Base-by-base conservation (phyloP, 2,888 invertebrate genomes). In the Eulithis testata region DNA sequence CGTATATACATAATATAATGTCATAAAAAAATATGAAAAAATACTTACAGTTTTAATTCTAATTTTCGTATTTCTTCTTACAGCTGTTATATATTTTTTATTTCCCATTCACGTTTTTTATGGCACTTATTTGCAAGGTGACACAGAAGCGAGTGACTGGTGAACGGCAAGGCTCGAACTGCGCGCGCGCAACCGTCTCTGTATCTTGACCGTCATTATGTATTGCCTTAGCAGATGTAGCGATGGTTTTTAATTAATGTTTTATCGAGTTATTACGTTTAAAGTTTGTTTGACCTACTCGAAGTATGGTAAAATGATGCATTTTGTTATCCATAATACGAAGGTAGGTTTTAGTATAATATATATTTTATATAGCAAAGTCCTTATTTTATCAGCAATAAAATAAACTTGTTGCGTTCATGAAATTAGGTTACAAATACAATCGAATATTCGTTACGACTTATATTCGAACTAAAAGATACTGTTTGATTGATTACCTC, bases 121-220 rank as follows among this genome's bases (percentile, higher is more conserved):
- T 62, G 11, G n/a, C 60, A 63, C 63, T 67, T 40, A 5, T 56
- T 55, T 60, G 64, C 65, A 72, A 74, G 63, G 70, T 65, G 70
- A 68, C 63, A 76, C 73, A 56, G 65, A 77, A 71, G 77, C 81
- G 75, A 73, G 81, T 79, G 82, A 71, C 80, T 75, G 79, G 73
- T 76, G 74, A 76, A 75, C 76, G 75, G 74, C 69, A 65, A 70
- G 73, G 80, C 77, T 75, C 80, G 80, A 40, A 86, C 87, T 87
- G 80, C 84, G 82, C 80, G 65, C 66, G 76, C 85, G 83, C 84
- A 80, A 74, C 77, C 77, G 44, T 60, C 66, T 81, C 81, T 70
- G 79, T 81, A 81, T 73, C 73, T 78, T 70, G 61, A 71, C 71
- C 66, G 63, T 72, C 66, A 63, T 21, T 47, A 51, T 53, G 54